Base-by-base conservation (phyloP, 2,797 vertebrate species). In the Acanthurus leucopareius region DNA sequence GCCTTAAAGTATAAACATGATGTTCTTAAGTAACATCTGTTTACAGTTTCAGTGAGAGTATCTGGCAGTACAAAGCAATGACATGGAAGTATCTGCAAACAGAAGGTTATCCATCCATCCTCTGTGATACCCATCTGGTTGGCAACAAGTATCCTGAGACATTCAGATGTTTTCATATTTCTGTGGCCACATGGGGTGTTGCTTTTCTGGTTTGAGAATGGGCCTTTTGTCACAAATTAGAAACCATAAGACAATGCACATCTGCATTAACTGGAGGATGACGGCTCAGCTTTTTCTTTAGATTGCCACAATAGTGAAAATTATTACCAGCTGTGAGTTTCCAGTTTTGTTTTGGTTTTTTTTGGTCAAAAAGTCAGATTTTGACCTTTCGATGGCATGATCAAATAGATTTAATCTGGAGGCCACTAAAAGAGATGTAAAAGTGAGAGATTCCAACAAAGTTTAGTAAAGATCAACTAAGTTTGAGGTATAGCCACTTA, bases 231-330 rank as follows among this genome's bases (percentile, higher is more conserved):
- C 42, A 58, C 22, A 63, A 61, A 13, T 28, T 28, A 42, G 19
- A 11, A 71, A 45, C 76, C 35, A 14, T 35, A 35, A 80, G 64
- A 64, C 40, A 58, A 77, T 13, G 40, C 13, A 68, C 2, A 8
- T 70, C 69, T 53, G 63, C 66, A 44, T 53, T 73, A 38, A 71
- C 47, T 15, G 19, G 47, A 56, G 51, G 64, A 58, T 28, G 40
- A 75, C 25, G 22, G 5, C 67, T 73, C n/a, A 15, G 15, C 28
- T 10, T 71, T 86, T 77, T 65, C 42, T 63, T 63, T 58, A 69
- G 91, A 94, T 93, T 90, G 90, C 92, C 86, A 79, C 49, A 32
- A 19, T 22, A 67, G 63, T 77, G 38, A 49, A 75, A 63, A 22
- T 73, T 19, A 16, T 67, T 60, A 61, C 28, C 28, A 32, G 28